Conservation (phyloP, 2,888 invertebrate genomes). For the Cheilosia impressa region DNA sequence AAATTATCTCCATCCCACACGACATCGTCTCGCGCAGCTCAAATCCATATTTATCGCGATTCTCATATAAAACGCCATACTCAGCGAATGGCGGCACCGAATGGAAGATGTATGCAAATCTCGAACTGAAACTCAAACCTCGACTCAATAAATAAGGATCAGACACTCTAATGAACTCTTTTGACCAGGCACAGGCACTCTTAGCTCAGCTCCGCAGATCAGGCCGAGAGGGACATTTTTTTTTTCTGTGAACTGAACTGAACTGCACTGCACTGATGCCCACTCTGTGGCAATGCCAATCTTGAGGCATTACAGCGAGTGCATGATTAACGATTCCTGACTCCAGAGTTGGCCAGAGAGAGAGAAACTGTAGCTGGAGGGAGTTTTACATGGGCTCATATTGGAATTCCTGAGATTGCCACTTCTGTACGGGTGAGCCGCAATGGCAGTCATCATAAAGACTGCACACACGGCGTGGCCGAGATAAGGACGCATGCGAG, state of each 20-base stretch:
- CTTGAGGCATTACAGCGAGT: conserved; percentile 38
- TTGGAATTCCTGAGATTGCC: conserved; percentile 33
- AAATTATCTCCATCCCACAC: conserved; percentile 17
- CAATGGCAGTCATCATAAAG: conserved; percentile 3
- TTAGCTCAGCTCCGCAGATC: conserved; percentile 11
- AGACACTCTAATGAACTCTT: conserved; percentile 65
- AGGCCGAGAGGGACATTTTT: conserved; percentile 43
- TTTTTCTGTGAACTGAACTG: background rate
- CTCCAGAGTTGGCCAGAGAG: conserved; percentile 28
- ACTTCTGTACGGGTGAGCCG: conserved; percentile 21
- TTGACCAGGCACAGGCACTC: conserved; percentile 27
- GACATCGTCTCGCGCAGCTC: conserved; percentile 3
- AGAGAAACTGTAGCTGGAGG: conserved; percentile 28
- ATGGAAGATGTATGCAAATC: conserved; percentile 44
- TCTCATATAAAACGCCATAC: conserved; percentile 17
- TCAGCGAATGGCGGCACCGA: background rate
- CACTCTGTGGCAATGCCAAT: conserved; percentile 12
- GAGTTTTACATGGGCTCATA: background rate
- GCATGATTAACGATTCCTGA: conserved; percentile 47
- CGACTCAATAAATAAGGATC: conserved; percentile 62
- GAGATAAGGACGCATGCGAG: conserved; percentile 13
- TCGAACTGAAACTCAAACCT: conserved; percentile 25
- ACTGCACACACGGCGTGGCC: background rate
- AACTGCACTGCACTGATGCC: background rate
- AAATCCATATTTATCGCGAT: conserved; percentile 57